Percentiles rank a stretch among this genome's conserved stretches.
These are phyloP conservation scores for Cyclargus thomasi DNA, from an alignment of 1,140 invertebrate genomes.

Conservation along the genomic window DNA sequence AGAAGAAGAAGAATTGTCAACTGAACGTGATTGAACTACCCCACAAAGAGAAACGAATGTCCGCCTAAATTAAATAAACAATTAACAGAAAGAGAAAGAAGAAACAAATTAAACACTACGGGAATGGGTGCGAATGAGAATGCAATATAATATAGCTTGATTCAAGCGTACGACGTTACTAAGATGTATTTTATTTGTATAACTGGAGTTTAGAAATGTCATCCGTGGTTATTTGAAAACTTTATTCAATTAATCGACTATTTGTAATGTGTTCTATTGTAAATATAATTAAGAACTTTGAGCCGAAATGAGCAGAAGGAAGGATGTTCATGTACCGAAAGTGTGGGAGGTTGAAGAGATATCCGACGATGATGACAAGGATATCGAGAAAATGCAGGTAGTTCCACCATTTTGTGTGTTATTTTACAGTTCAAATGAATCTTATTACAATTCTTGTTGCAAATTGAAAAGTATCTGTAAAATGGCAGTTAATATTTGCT, in stretches of 20 bases:
- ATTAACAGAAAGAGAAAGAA: not conserved
- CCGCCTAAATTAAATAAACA: not conserved
- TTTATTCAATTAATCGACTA: too few relatives aligned
- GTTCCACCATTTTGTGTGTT: slow-evolving; percentile 32
- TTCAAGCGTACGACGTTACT: not conserved
- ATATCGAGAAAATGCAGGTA: slow-evolving; percentile 34
- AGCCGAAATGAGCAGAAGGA: not conserved
- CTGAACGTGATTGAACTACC: not conserved
- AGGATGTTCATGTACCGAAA: not conserved
- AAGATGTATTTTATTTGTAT: not conserved
- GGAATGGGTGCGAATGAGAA: not conserved
- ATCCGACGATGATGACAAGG: slow-evolving; percentile 16
- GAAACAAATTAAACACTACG: not conserved
- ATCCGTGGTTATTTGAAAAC: not conserved
- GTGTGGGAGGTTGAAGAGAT: not conserved
- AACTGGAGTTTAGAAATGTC: not conserved
- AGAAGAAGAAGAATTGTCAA: too few relatives aligned
- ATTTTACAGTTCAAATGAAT: not conserved
- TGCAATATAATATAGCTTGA: not conserved
- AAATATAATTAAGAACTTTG: slow-evolving; percentile 23
- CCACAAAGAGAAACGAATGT: slow-evolving; percentile 1
- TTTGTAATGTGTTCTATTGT: not conserved
- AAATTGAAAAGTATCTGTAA: too few relatives aligned
- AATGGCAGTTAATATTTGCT: too few relatives aligned
- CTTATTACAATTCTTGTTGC: not conserved